These are phyloP conservation scores for Oopsacas minuta DNA, from an alignment of 37 sponge, comb jelly and placozoan species.

Conservation along the genomic window DNA sequence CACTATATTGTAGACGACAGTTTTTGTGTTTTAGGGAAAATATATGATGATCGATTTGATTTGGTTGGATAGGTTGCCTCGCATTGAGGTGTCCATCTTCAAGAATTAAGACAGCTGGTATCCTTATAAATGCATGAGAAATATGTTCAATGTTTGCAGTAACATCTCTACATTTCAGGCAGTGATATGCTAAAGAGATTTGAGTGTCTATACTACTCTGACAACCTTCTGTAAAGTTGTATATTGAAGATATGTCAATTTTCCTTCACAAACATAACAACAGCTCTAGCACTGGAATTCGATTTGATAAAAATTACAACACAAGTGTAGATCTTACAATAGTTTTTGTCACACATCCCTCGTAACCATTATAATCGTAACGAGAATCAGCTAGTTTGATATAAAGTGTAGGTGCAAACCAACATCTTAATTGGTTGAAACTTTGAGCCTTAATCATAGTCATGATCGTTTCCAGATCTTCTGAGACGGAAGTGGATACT, in stretches of 20 bases:
- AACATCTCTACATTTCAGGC: background rate
- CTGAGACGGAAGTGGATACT: background rate
- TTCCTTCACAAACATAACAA: background rate
- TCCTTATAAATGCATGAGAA: background rate
- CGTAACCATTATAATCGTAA: background rate
- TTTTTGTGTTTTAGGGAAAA: background rate
- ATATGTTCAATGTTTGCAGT: background rate
- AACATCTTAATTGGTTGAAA: background rate
- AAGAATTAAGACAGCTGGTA: background rate
- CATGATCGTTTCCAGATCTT: background rate
- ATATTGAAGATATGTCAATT: background rate
- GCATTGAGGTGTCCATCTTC: background rate
- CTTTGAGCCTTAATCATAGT: background rate
- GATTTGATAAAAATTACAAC: background rate
- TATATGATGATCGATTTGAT: background rate
- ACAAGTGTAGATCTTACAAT: background rate
- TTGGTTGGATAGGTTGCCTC: background rate
- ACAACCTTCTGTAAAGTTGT: background rate
- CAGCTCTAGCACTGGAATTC: background rate
- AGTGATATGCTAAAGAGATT: background rate
- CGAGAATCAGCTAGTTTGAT: background rate
- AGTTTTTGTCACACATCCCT: background rate
- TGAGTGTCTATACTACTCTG: background rate
- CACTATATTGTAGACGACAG: background rate
- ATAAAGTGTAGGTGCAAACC: background rate